Conservation (phyloP, 2,113 vertebrate genomes). For the Hippocampus mohnikei region DNA sequence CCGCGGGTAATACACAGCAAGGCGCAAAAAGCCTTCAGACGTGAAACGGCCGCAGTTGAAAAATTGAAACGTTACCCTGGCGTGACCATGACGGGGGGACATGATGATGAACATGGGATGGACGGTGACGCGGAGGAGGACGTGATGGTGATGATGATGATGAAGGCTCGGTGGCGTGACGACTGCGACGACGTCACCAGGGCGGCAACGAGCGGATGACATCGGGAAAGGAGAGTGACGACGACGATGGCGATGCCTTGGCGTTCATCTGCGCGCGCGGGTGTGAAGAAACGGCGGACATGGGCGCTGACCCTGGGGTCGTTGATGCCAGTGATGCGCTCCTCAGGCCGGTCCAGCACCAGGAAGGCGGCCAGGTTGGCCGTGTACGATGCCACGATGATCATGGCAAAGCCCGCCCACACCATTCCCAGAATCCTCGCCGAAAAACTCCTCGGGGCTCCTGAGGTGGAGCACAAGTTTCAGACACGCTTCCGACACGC, state of each 20-base stretch:
- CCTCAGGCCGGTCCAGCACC: slow-evolving; percentile 93
- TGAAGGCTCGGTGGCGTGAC: background rate
- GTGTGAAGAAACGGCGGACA: background rate
- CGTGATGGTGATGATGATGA: background rate
- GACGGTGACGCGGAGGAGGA: background rate
- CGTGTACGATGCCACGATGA: slow-evolving; percentile 95
- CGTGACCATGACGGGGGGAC: background rate
- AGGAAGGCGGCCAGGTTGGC: slow-evolving; percentile 98
- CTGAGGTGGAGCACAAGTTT: slow-evolving; percentile 49
- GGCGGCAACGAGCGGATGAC: background rate
- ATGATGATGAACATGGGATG: background rate
- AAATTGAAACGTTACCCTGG: background rate
- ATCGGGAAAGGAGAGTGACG: background rate
- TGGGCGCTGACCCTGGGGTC: slow-evolving; percentile 81
- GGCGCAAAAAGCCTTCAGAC: too few species aligned
- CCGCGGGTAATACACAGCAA: too few species aligned
- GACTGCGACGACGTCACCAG: background rate
- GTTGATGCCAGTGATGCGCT: slow-evolving; percentile 95
- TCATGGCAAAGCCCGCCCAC: slow-evolving; percentile 97
- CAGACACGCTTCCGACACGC: background rate
- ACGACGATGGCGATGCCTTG: background rate
- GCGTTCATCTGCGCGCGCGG: too few species aligned
- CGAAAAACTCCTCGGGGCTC: slow-evolving; percentile 91
- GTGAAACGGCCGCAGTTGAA: background rate
- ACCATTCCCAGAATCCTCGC: slow-evolving; percentile 96